phyloP scores from a whole-genome alignment of 92 coral and sea anemone species.

The Umimayanthus kanabou region DNA sequence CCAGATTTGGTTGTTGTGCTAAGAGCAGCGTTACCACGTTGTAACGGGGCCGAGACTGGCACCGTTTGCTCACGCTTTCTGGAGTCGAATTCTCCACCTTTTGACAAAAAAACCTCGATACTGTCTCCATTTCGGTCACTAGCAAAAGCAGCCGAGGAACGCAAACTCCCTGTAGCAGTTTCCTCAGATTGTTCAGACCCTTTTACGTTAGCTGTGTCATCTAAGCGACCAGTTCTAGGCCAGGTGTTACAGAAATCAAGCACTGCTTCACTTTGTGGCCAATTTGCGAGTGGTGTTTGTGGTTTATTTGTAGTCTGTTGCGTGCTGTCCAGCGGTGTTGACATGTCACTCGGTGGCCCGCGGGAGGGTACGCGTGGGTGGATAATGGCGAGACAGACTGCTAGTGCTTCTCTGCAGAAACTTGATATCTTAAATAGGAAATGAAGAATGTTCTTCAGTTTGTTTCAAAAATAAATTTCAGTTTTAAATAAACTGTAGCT shows the following conservation, averaged over 20 bases:
- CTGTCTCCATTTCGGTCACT: not conserved
- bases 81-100: not conserved
- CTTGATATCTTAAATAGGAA: slow-evolving; percentile 59
- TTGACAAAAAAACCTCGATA: not conserved
- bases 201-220: not conserved
- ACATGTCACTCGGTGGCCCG: slow-evolving; percentile 43
- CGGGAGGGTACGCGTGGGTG: slow-evolving; percentile 70
- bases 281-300: not conserved
- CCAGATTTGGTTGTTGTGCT: not conserved
- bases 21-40: too few species aligned
- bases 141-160: not conserved
- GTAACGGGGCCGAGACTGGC: not conserved
- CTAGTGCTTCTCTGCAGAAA: slow-evolving; percentile 72
- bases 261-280: not conserved
- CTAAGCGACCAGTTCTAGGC: not conserved
- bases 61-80: not conserved
- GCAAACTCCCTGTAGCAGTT: not conserved
- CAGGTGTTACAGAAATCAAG: not conserved
- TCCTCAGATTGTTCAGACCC: slow-evolving; percentile 6
- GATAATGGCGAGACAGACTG: slow-evolving; percentile 61
- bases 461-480: too few species aligned
- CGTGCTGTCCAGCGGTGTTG: slow-evolving; percentile 10
- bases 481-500: not conserved
- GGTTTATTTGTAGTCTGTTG: slow-evolving; percentile 26
- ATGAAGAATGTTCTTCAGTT: not conserved